Evolutionary conservation across 2,797 vertebrate species (phyloP).

Genomic region (Rhadinocentrus ornatus): DNA sequence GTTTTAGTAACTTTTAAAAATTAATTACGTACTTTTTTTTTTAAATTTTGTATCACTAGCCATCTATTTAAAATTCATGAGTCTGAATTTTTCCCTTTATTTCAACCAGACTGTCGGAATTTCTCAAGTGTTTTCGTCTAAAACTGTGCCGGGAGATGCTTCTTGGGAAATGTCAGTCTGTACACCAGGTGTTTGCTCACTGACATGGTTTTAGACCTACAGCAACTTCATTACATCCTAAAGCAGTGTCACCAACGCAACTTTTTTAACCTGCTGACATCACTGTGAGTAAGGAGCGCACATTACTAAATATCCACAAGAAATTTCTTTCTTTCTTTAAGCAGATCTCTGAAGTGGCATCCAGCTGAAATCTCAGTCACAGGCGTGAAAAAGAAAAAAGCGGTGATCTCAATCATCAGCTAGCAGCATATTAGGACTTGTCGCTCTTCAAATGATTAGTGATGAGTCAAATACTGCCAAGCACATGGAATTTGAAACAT

Average conservation of each 20-base stretch:
- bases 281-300: slow-evolving; percentile 55
- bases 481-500: slow-evolving; percentile 51
- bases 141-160: slow-evolving; percentile 21
- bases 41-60: background rate
- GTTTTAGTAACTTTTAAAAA: slow-evolving; percentile 7
- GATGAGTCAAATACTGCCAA: slow-evolving; percentile 58
- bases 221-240: slow-evolving; percentile 64
- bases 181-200: slow-evolving; percentile 71
- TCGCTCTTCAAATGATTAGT: slow-evolving; percentile 54
- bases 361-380: slow-evolving; percentile 68
- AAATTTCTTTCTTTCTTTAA: slow-evolving; percentile 17
- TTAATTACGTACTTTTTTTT: background rate
- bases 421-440: slow-evolving; percentile 46
- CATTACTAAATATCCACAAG: slow-evolving; percentile 62
- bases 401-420: slow-evolving; percentile 53
- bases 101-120: background rate
- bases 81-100: background rate
- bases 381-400: slow-evolving; percentile 32
- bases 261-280: slow-evolving; percentile 61
- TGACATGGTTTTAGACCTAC: slow-evolving; percentile 73
- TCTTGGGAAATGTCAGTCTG: slow-evolving; percentile 65
- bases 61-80: background rate
- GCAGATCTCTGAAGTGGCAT: slow-evolving; percentile 38
- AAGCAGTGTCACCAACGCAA: slow-evolving; percentile 50
- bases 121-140: background rate